Evolutionary conservation across 1,140 invertebrate genomes (phyloP).

Genomic region (Magallana ariakensis): DNA sequence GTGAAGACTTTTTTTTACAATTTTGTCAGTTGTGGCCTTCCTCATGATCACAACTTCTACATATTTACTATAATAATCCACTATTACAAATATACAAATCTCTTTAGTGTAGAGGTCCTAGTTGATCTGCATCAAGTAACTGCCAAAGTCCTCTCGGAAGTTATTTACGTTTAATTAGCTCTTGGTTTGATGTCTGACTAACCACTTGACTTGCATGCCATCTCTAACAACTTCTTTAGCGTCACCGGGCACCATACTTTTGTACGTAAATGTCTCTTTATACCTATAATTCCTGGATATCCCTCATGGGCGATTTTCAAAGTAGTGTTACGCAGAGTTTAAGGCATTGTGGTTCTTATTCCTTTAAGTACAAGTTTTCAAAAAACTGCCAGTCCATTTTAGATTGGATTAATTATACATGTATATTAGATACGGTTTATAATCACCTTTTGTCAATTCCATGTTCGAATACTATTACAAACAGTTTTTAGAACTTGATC

Average conservation of each 20-base stretch:
- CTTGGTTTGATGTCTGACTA: neutral
- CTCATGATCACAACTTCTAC: constrained; percentile 53
- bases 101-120: constrained; percentile 48
- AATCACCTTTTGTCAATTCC: neutral
- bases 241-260: constrained; percentile 66
- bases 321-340: constrained; percentile 35
- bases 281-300: constrained; percentile 54
- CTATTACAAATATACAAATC: constrained; percentile 51
- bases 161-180: constrained; percentile 46
- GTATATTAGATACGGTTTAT: constrained; percentile 47
- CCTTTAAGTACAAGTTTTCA: constrained; percentile 58
- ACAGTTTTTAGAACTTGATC: constrained; percentile 46
- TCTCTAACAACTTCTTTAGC: constrained; percentile 48
- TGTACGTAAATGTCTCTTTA: constrained; percentile 53
- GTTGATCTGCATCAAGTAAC: constrained; percentile 46
- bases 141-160: constrained; percentile 56
- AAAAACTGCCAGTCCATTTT: constrained; percentile 52
- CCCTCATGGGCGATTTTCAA: constrained; percentile 56
- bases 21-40: constrained; percentile 43
- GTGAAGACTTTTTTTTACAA: constrained; percentile 31
- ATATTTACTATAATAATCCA: constrained; percentile 63
- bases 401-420: too few relatives aligned
- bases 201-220: constrained; percentile 61
- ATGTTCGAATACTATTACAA: constrained; percentile 3
- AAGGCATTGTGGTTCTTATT: constrained; percentile 48